Conservation (phyloP, 2,797 vertebrate species). For the Sardinella longiceps region DNA sequence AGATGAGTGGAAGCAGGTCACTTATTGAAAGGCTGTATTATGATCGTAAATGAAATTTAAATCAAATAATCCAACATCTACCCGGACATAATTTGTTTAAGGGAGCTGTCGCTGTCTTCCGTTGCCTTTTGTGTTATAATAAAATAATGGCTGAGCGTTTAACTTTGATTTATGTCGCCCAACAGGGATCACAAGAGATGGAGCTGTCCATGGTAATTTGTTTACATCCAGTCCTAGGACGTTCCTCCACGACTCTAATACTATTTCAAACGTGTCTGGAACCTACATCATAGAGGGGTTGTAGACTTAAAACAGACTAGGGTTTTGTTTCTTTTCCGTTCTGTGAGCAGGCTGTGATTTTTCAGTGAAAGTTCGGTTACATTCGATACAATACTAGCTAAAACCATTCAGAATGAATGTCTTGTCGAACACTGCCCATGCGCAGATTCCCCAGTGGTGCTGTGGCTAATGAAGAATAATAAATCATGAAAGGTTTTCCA, state of each 20-base stretch:
- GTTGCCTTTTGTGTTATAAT: conserved; percentile 77
- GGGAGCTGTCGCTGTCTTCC: conserved; percentile 82
- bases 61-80: conserved; percentile 84
- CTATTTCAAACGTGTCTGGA: neutral
- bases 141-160: conserved; percentile 85
- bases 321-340: conserved; percentile 53
- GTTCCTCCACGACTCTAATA: conserved; percentile 46
- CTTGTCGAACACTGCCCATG: conserved; percentile 77
- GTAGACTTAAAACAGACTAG: conserved; percentile 20
- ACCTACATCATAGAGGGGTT: neutral
- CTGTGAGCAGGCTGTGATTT: conserved; percentile 24
- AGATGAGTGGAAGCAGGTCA: conserved; percentile 80
- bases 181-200: conserved; percentile 73
- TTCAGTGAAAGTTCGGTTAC: conserved; percentile 49
- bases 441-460: conserved; percentile 79
- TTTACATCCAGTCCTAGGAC: conserved; percentile 59
- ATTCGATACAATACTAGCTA: conserved; percentile 51
- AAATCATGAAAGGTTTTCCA: conserved; percentile 81
- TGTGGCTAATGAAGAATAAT: conserved; percentile 86
- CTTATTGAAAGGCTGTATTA: conserved; percentile 81
- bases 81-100: conserved; percentile 83
- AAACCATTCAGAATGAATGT: conserved; percentile 74
- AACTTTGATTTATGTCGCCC: conserved; percentile 85
- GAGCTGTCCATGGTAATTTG: conserved; percentile 74
- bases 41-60: conserved; percentile 86